Base-by-base conservation (phyloP, 2,888 invertebrate genomes). In the Arrhopalites spinosus region DNA sequence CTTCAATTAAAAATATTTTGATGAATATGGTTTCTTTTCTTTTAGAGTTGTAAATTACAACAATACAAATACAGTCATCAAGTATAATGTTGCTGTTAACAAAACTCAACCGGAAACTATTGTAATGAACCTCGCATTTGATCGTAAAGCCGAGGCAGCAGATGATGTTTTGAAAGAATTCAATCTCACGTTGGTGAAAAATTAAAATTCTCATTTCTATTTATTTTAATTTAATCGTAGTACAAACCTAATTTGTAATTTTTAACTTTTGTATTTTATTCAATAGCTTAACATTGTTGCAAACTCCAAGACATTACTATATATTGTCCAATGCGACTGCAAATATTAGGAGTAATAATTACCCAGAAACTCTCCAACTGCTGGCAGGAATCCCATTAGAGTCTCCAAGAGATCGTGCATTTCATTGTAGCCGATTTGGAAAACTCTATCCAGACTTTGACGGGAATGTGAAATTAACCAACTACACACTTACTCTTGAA, bases 401-500 rank as follows among this genome's bases (percentile, higher is more conserved):
- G 50, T 83, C 83, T 15, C 84, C 84, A 3, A 5, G 59, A 3
- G 61, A 70, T 0, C 79, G 79, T 30, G 84, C 84, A 15, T 84
- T 84, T 77, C 84, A 84, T 74, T 85, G 85, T 77, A 77, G 81
- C 15, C 78, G 79, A 63, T 81, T 81, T 77, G 81, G 82, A n/a
- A 73, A 47, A 27, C 79, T 78, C 23, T 74, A 30, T 78, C 82
- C 78, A 29, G 72, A n/a, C 23, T 50, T 56, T 59, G 73, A 78
- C 15, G 29, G 17, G 27, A 74, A 76, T 17, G 73, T 75, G 36
- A 63, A 29, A 1, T 73, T 78, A 63, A 77, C 73, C 20, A 79
- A 80, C 53, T 66, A 13, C 61, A 74, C 78, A 13, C 43, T 8
- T 13, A 13, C 59, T 0, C 73, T 82, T n/a, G 72, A 78, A 20